A percentile compares a stretch with the other conserved stretches of the same genome.
Evolutionary conservation across 2,888 invertebrate species (phyloP).

Genomic region (Drosophila nr. fundita): DNA sequence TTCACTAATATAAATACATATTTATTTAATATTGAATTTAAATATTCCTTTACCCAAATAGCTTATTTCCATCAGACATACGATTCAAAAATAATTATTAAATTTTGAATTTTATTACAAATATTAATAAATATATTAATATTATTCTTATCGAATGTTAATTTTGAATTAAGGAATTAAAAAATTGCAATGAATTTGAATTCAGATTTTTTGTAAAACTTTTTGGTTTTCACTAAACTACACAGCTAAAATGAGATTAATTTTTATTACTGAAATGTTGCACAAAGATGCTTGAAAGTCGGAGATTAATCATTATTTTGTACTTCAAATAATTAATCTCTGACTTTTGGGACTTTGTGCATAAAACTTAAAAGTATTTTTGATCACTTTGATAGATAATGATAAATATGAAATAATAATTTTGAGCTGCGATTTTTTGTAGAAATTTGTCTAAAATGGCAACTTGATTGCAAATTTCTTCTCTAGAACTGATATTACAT

Average conservation of each 20-base stretch:
- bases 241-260: background rate
- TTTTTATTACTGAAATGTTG: background rate
- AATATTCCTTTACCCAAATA: too few relatives aligned
- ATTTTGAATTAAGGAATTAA: too few relatives aligned
- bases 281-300: background rate
- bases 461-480: background rate
- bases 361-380: background rate
- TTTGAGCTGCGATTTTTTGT: background rate
- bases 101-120: background rate
- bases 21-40: background rate
- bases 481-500: background rate
- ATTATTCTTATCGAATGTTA: too few relatives aligned
- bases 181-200: too few relatives aligned
- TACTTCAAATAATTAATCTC: too few relatives aligned
- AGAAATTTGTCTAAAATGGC: background rate
- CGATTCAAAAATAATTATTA: background rate
- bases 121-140: background rate
- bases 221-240: background rate
- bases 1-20: too few relatives aligned
- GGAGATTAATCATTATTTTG: background rate
- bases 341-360: background rate
- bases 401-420: background rate
- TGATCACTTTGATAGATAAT: rapidly evolving
- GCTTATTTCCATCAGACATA: rapidly evolving
- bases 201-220: background rate